Evolutionary conservation across 2,888 invertebrate species (phyloP), one percentile per base, ranked within the genome.

Genomic region (Lasioglossum lativentre): DNA sequence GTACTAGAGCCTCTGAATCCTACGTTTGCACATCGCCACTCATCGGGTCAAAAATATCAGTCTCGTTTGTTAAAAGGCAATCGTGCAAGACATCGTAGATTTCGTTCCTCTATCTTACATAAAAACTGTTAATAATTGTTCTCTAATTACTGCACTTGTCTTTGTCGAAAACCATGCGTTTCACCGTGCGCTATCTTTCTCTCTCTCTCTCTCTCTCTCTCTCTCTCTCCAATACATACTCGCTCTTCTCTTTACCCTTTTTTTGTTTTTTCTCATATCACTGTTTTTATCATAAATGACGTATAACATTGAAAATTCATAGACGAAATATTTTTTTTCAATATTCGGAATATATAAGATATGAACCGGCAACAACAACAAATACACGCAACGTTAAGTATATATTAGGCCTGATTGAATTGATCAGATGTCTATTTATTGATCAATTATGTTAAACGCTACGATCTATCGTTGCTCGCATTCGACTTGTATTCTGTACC

Each of bases 391-490:
- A 94, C 94, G 92, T 93, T 94, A 94, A 94, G 94, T 94, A 94
- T 94, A 94, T 94, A 94, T 94, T 94, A 94, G 94, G 94, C 94
- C 94, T 91, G 94, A 94, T 52, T 52, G 92, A 93, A 93, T 94
- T 92, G 90, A 92, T 92, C 90, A 92, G 91, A 90, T 88, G 90
- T 85, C 78, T 89, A 83, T 83, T 91, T 87, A 91, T 88, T 87
- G n/a, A n/a, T n/a, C n/a, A n/a, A n/a, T n/a, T 88, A 86, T 83
- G 86, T 84, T 89, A 90, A 77, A 89, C 77, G 76, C 88, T 86
- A 87, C 75, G 78, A 72, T 80, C 83, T 86, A 86, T 87, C 86
- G 79, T 87, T 87, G 79, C 80, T 83, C 86, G 83, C 80, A 78
- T 80, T 83, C 75, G 73, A 81, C 63, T 89, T 83, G 83, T 68